Base-by-base conservation (phyloP, 2,888 invertebrate genomes). In the Plagodis dolabraria region DNA sequence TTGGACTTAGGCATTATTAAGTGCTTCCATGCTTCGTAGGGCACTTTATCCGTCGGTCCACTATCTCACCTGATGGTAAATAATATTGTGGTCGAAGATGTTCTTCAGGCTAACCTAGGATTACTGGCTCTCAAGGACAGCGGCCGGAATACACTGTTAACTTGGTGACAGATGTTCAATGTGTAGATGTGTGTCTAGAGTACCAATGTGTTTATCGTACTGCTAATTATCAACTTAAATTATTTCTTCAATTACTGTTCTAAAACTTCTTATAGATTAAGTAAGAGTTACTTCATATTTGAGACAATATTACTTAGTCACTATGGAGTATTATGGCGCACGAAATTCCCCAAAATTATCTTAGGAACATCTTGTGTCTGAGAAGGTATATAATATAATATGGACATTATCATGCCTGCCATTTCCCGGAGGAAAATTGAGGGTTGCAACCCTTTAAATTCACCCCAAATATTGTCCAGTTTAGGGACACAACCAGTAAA, bases 361-460 rank as follows among this genome's bases (percentile, higher is more conserved):
- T 52, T 47, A 57, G 46, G 42, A 46, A 35, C 22, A 22, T 38
- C 42, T 35, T 22, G 47, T 11, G 36, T 52, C 53, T 12, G 38
- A 10, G 5, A 11, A 4, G 38, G 38, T 42, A 40, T 36, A 49
- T 38, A 58, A 45, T 58, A 53, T 53, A 33, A 44, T 48, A 48
- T 34, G 57, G 44, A 53, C 40, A 34, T 53, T 48, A 59, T 58
- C 11, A 36, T 7, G 34, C 42, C 38, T 9, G n/a, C 38, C 22
- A 48, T 40, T 42, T 44, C 53, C 12, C 47, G 46, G n/a, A 52
- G 43, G 46, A 11, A 47, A 47, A 51, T 57, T 53, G 12, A 10
- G 45, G 53, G 46, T 59, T 48, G 45, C 57, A 33, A 52, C 53
- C 58, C 45, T 53, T 33, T 53, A 59, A 59, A 59, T 59, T 53